phyloP scores from a whole-genome alignment of 1,140 invertebrate genomes.

The Berghia stephanieae region DNA sequence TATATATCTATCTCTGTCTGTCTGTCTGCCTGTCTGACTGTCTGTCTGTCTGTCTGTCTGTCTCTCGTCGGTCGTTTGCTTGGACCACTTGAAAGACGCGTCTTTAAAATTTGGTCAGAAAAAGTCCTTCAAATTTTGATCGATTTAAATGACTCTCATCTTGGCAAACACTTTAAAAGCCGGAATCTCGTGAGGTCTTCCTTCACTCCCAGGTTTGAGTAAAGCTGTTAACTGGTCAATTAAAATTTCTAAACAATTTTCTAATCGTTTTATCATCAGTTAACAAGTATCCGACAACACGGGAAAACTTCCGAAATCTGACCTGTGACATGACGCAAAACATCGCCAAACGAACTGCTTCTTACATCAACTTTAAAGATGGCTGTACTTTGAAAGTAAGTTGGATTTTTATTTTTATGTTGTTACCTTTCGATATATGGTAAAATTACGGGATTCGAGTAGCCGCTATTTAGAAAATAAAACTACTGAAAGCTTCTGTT shows the following conservation, averaged over 20 bases:
- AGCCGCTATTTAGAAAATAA: neutral
- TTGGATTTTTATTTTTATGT: neutral
- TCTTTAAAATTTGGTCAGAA: too few species aligned
- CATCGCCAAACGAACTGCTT: neutral
- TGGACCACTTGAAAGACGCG: neutral
- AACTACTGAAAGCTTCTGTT: neutral
- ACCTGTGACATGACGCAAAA: conserved; percentile 11
- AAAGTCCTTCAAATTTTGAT: too few species aligned
- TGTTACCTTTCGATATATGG: neutral
- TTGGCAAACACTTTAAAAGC: too few species aligned
- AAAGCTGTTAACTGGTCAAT: neutral
- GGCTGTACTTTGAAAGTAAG: neutral
- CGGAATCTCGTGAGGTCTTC: too few species aligned
- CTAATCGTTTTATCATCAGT: neutral
- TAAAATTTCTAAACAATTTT: neutral
- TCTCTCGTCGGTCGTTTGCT: neutral
- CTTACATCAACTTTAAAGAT: neutral
- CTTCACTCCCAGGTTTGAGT: neutral
- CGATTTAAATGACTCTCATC: too few species aligned
- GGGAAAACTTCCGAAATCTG: conserved; percentile 20
- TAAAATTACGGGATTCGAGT: neutral
- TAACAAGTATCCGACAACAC: conserved; percentile 23
- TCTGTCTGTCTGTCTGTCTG: neutral
- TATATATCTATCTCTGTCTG: too few species aligned
- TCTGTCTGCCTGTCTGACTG: too few species aligned